Conservation (phyloP, 2,797 vertebrate genomes). For the Sebastes aleutianus region DNA sequence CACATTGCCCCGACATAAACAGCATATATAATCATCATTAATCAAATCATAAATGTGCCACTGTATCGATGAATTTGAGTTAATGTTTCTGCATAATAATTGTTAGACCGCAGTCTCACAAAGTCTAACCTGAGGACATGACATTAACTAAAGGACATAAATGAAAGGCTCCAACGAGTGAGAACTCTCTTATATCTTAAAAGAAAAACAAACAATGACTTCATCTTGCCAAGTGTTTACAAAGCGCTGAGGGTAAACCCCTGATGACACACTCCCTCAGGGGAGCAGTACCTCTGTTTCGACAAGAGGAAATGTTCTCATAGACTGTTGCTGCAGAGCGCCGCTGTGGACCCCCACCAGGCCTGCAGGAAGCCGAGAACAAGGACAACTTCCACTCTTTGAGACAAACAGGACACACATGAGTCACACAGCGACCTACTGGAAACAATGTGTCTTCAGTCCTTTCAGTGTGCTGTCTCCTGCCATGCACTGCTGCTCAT, state of each 20-base stretch:
- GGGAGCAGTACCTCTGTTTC: constrained; percentile 59
- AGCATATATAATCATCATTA: background rate
- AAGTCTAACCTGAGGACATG: constrained; percentile 2
- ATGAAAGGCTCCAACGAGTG: constrained; percentile 13
- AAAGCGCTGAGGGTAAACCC: constrained; percentile 57
- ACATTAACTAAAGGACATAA: constrained; percentile 5
- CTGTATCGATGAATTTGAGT: background rate
- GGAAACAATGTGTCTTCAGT: constrained; percentile 51
- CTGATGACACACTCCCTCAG: constrained; percentile 48
- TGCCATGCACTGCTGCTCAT: background rate
- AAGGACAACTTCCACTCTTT: constrained; percentile 73
- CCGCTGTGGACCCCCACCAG: constrained; percentile 37
- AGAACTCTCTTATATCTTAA: constrained; percentile 28
- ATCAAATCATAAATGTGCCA: background rate
- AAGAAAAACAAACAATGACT: constrained; percentile 66
- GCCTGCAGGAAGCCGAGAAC: constrained; percentile 71
- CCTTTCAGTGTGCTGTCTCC: background rate
- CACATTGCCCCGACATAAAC: background rate
- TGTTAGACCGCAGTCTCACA: background rate
- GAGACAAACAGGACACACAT: constrained; percentile 77
- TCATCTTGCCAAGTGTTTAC: constrained; percentile 65
- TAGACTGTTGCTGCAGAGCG: constrained; percentile 26
- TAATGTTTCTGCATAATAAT: background rate
- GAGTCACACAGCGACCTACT: constrained; percentile 36
- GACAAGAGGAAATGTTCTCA: constrained; percentile 71